These are phyloP conservation scores for Ecliptopera silaceata DNA, from an alignment of 2,888 invertebrate genomes.

Conservation along the genomic window DNA sequence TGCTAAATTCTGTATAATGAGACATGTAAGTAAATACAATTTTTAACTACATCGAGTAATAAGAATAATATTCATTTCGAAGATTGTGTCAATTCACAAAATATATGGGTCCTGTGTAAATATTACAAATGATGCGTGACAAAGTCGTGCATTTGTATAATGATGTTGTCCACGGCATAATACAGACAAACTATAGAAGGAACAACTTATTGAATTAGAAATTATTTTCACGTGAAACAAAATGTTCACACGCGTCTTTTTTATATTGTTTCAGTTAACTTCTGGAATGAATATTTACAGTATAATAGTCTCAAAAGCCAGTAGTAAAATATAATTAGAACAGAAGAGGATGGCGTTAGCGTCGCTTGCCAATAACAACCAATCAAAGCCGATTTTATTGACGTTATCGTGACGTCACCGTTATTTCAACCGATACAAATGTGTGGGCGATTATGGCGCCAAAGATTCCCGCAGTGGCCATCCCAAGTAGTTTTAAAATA, in stretches of 20 bases:
- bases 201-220: constrained; percentile 37
- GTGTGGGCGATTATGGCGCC: constrained; percentile 25
- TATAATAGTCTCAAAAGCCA: constrained; percentile 32
- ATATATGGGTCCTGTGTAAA: background rate
- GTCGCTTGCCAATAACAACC: constrained; percentile 30
- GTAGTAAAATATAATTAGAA: constrained; percentile 21
- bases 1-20: background rate
- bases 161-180: constrained; percentile 37
- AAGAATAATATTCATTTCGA: background rate
- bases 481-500: constrained; percentile 23
- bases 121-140: background rate
- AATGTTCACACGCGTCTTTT: constrained; percentile 26
- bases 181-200: constrained; percentile 34
- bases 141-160: background rate
- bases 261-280: constrained; percentile 34
- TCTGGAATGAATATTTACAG: constrained; percentile 33
- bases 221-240: constrained; percentile 11
- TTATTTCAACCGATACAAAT: constrained; percentile 21
- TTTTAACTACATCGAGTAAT: background rate
- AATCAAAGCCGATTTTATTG: constrained; percentile 18
- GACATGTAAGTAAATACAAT: background rate
- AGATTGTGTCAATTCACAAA: background rate
- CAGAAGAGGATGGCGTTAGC: constrained; percentile 26
- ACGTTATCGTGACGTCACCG: constrained; percentile 11
- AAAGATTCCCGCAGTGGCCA: constrained; percentile 27